Conservation (phyloP, 2,888 invertebrate species). For the Iselma pallidipennis region DNA sequence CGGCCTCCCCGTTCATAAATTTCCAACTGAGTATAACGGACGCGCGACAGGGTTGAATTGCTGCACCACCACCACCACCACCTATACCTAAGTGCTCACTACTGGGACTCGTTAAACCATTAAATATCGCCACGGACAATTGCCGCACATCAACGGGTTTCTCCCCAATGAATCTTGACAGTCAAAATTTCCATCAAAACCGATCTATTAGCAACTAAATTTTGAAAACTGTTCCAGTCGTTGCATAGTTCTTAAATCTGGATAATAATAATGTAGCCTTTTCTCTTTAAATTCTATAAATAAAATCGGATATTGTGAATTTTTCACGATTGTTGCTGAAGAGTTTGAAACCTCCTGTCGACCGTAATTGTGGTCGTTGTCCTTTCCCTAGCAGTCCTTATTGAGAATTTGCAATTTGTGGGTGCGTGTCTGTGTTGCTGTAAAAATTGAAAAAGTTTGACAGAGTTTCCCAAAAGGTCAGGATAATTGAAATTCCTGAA, state of each 20-base stretch:
- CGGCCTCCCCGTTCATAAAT: constrained; percentile 17
- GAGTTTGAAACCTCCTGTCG: too few relatives aligned
- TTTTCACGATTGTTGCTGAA: too few relatives aligned
- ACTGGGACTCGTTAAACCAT: constrained; percentile 20
- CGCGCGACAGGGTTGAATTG: neutral
- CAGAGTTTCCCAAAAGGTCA: neutral
- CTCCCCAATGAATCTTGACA: neutral
- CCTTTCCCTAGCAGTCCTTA: too few relatives aligned
- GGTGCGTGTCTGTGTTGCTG: neutral
- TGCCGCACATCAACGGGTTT: neutral
- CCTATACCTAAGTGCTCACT: constrained; percentile 14
- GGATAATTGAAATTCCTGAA: neutral
- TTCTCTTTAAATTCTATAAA: too few relatives aligned
- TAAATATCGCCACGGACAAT: constrained; percentile 13
- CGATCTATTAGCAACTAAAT: neutral
- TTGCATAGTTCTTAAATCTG: too few relatives aligned
- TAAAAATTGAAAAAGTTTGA: neutral
- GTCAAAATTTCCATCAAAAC: neutral
- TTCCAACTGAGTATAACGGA: constrained; percentile 8
- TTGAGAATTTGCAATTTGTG: neutral
- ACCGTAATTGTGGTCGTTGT: neutral
- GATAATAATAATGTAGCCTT: too few relatives aligned
- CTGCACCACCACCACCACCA: neutral
- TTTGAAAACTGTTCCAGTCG: too few relatives aligned
- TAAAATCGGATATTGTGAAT: too few relatives aligned